Percentiles rank a stretch among this genome's conserved stretches.
Evolutionary conservation across 2,113 vertebrate species (phyloP).

Genomic region (Thinocorus orbignyianus): DNA sequence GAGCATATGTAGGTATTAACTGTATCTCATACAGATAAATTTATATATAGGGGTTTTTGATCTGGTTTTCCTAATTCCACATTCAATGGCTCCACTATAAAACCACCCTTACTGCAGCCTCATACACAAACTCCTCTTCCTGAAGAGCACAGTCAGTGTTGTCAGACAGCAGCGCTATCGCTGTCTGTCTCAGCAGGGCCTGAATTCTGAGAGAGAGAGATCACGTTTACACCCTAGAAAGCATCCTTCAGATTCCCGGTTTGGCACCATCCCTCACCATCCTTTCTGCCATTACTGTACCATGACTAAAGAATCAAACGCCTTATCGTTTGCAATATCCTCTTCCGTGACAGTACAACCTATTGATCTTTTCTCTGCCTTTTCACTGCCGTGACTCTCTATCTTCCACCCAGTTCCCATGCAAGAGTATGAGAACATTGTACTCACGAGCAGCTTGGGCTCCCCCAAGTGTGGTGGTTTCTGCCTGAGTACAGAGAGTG

Average conservation of each 20-base stretch:
- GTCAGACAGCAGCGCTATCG: neutral
- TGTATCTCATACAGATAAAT: neutral
- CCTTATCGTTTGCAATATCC: neutral
- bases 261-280: neutral
- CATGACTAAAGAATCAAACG: neutral
- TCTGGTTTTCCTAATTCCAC: neutral
- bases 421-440: fast-evolving
- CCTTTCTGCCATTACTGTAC: neutral
- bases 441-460: neutral
- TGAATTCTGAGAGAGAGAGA: neutral
- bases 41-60: neutral
- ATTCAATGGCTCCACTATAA: neutral
- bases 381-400: neutral
- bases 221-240: neutral
- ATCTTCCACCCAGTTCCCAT: neutral
- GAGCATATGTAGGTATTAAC: neutral
- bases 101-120: neutral
- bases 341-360: neutral
- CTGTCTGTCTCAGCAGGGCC: neutral
- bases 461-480: neutral
- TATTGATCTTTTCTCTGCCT: neutral
- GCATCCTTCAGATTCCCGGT: neutral
- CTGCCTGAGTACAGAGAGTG: neutral
- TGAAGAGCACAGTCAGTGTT: neutral
- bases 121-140: neutral